Evolutionary conservation across 1,140 invertebrate species (phyloP).

Genomic region (Schlechtendalia chinensis): DNA sequence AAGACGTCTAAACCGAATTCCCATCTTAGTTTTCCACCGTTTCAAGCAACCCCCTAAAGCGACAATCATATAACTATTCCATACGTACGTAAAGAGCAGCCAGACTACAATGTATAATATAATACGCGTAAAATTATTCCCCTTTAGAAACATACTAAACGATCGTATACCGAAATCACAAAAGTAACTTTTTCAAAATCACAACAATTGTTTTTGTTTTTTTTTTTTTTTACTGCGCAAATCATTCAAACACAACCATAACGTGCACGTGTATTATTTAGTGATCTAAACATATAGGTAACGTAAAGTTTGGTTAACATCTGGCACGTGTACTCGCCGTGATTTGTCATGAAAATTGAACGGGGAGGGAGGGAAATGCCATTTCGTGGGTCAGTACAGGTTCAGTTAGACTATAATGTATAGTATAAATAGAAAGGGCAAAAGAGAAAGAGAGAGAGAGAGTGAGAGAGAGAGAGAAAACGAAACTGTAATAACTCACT

Average conservation of each 20-base stretch:
- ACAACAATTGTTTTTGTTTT: background rate
- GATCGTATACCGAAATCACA: background rate
- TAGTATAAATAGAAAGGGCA: background rate
- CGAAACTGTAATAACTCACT: constrained; percentile 59
- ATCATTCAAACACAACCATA: background rate
- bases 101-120: background rate
- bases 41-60: background rate
- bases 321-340: constrained; percentile 21
- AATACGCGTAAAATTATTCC: background rate
- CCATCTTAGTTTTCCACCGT: constrained; percentile 26
- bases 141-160: background rate
- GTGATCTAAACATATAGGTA: constrained; percentile 11
- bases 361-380: background rate
- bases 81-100: background rate
- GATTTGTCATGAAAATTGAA: constrained; percentile 37
- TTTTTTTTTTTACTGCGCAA: background rate
- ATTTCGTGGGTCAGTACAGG: constrained; percentile 35
- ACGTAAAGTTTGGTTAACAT: constrained; percentile 18
- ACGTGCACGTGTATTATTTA: background rate
- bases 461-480: background rate
- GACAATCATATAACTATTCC: constrained; percentile 11
- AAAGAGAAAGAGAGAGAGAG: background rate
- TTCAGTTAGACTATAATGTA: constrained; percentile 16
- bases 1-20: constrained; percentile 21
- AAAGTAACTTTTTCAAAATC: background rate